Base-by-base conservation (phyloP, 2,797 vertebrate species). In the Emydoidea blandingii region DNA sequence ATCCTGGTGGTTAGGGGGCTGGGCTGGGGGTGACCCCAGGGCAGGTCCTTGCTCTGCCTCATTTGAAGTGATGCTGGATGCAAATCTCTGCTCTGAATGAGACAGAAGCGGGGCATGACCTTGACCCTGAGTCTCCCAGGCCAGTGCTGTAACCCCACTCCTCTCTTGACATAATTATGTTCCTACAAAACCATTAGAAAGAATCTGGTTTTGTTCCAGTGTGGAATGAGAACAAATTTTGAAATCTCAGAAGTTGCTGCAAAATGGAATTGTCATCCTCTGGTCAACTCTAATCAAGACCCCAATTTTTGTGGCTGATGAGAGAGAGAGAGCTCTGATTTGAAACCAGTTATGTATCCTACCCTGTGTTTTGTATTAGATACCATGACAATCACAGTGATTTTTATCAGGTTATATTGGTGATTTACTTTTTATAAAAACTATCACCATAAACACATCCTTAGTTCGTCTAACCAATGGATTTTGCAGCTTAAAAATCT, bases 351-450 rank as follows among this genome's bases (percentile, higher is more conserved):
- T 37, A 91, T 94, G 93, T 93, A 79, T 89, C 87, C 92, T 85
- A 62, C 44, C 37, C 44, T 54, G 10, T 31, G 83, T 94, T 95
- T 95, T 86, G 56, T 94, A 95, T 89, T 92, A 95, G 92, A 90
- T 85, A 54, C 52, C 83, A 81, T 89, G 94, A 88, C 44, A 91
- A 94, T 56, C 52, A 31, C 5, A 18, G 49, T 34, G 31, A 0
- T 1, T 81, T 93, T 95, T 92, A 92, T 93, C 54, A 68, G 65
- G 5, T 93, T 95, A 47, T 86, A 5, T 56, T 86, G 56, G 76
- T 85, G n/a, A 72, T 37, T 37, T 72, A 85, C 44, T 85, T 88
- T 89, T 92, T 92, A 92, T 92, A 88, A 78, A 96, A 93, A 95
- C 92, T 47, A 74, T 34, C 65, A 37, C 18, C 74, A 62, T 84